Evolutionary conservation across 92 coral and sea anemone genomes (phyloP), one percentile per base, ranked within the genome.

Genomic region (Porites cylindrica): DNA sequence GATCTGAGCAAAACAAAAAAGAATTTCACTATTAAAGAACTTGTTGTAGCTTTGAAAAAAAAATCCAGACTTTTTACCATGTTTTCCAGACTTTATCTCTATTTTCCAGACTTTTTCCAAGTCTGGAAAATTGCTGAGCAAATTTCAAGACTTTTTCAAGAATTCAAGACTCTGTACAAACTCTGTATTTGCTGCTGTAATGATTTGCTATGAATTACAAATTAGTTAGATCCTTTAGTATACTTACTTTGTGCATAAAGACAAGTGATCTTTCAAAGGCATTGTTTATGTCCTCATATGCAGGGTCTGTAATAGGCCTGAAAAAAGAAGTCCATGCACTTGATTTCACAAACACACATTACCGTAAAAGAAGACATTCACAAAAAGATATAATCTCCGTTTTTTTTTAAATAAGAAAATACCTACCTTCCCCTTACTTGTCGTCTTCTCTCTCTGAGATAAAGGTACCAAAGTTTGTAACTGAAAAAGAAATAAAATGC

Each of bases 191-290:
- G 47, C 47, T 38, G 47, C 5, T 38, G 47, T 38, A 9, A 59
- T 43, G 18, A 38, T 60, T 23, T 4, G 10, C 3, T 56, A 54
- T 19, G 26, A 50, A 29, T 77, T 51, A 38, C 47, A 52, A 50
- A 16, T n/a, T 19, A 79, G 51, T 66, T 60, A 38, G 66, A 56
- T 29, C 74, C 19, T 47, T 59, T 50, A 21, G 1, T 11, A 23
- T 18, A 20, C 12, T 62, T 75, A 97, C 99, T 97, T 97, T 97
- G 69, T 97, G 99, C 99, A 97, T 97, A 75, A 97, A 97, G 14
- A 97, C 98, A 21, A 97, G 94, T 19, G 99, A 92, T 72, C 99
- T 94, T 90, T 97, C 99, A 96, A 97, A 97, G 32, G 99, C 98
- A 91, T 97, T 97, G 88, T 95, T 97, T 7, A 97, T 95, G 79